Percentiles rank a stretch among this genome's conserved stretches.
Evolutionary conservation across 2,888 invertebrate genomes (phyloP).

Genomic region (Andrena camellia): DNA sequence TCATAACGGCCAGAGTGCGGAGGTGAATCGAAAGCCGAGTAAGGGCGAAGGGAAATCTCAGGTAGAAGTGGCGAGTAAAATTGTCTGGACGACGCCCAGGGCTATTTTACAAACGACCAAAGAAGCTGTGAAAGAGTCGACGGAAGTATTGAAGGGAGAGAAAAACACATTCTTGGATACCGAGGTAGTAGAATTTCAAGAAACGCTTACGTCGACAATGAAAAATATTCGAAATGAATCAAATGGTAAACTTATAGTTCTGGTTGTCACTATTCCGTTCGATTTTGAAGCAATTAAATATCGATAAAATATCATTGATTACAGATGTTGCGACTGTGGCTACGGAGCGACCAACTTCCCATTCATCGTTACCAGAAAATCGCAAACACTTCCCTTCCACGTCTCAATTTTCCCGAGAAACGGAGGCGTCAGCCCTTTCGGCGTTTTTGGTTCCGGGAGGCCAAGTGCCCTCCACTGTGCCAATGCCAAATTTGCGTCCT

Average conservation of each 20-base stretch:
- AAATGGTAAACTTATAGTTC: conserved; percentile 32
- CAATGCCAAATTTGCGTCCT: conserved; percentile 75
- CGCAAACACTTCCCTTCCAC: conserved; percentile 42
- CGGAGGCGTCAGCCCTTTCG: conserved; percentile 87
- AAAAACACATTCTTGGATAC: conserved; percentile 42
- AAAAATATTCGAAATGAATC: conserved; percentile 32
- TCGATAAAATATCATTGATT: conserved; percentile 8
- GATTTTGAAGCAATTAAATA: background rate
- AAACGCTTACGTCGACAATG: conserved; percentile 11
- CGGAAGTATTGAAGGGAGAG: conserved; percentile 16
- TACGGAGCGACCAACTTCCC: conserved; percentile 29
- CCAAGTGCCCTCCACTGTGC: conserved; percentile 83
- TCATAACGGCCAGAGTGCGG: conserved; percentile 70
- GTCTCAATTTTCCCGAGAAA: conserved; percentile 81
- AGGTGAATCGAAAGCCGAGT: conserved; percentile 61
- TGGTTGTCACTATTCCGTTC: background rate
- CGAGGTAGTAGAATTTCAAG: conserved; percentile 31
- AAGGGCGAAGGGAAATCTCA: conserved; percentile 52
- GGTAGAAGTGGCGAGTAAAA: conserved; percentile 69
- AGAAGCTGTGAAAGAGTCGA: conserved; percentile 29
- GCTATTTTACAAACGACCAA: conserved; percentile 36
- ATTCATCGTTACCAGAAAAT: conserved; percentile 27
- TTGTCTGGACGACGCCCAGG: conserved; percentile 78
- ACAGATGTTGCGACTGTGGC: conserved; percentile 35
- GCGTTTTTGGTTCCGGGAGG: conserved; percentile 88